Conservation (phyloP, 2,797 vertebrate species). For the Dermochelys coriacea region DNA sequence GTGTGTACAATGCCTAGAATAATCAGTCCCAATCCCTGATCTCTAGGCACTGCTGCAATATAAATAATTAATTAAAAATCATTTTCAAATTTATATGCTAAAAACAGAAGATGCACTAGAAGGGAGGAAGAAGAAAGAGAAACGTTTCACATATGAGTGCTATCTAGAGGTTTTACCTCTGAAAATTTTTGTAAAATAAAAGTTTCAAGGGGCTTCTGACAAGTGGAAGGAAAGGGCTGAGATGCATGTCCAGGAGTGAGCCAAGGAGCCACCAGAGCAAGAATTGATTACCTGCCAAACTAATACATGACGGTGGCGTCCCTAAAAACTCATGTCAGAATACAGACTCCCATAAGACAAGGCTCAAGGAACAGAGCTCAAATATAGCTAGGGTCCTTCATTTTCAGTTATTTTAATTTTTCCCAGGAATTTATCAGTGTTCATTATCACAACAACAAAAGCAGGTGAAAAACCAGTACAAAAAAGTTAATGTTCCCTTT, state of each 20-base stretch:
- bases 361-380: not conserved
- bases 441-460: no score
- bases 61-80: not conserved
- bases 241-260: not conserved
- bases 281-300: not conserved
- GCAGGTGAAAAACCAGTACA: no score
- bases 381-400: not conserved
- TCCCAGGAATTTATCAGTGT: no score
- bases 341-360: slow-evolving; percentile 19
- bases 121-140: slow-evolving; percentile 2
- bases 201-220: not conserved
- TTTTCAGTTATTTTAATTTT: no score
- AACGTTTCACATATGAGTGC: not conserved
- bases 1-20: not conserved
- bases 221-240: not conserved
- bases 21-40: not conserved
- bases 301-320: not conserved
- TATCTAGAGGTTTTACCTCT: not conserved
- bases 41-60: not conserved
- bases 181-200: slow-evolving; percentile 14
- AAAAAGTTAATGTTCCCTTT: no score
- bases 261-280: not conserved
- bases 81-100: not conserved
- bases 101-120: not conserved
- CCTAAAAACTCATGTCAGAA: not conserved